Evolutionary conservation across 2,113 vertebrate genomes (phyloP), one percentile per base, ranked within the genome.

Genomic region (Phalacrocorax aristotelis): DNA sequence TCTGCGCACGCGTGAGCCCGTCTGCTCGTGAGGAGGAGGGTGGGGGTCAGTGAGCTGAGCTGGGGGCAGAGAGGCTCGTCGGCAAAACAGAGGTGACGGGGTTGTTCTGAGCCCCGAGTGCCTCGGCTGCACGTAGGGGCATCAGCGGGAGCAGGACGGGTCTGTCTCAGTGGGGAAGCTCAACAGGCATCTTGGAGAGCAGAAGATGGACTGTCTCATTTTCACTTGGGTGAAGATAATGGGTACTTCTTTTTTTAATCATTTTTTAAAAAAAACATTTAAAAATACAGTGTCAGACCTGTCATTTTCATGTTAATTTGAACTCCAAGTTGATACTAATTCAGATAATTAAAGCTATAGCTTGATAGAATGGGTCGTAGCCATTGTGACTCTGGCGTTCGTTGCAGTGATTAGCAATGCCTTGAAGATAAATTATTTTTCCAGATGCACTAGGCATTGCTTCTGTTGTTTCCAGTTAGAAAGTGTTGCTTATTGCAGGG

Each of bases 351-450:
- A 61, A 78, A 70, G 20, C 36, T 87, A 3, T 55, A 30, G 49
- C 55, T 77, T 87, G 78, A 66, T 57, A 58, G 69, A 90, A 75
- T 54, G 51, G 55, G 25, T 74, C 55, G 93, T 78, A 81, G 18
- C 42, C 30, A 5, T 74, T 90, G 65, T 54, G 83, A 88, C 78
- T 89, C 76, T 51, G 58, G 58, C n/a, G 44, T 66, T 87, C 2
- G 0, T 74, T 87, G 88, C 74, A 82, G 23, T 78, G 55, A 87
- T 82, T 81, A 82, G 46, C 61, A 75, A 25, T 82, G 71, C 46
- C 86, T 87, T 57, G 54, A 87, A 95, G 79, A 92, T 29, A 84
- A 61, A 81, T 75, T 70, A 25, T 32, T n/a, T 95, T 89, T 93
- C 85, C 65, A 49, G 51, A 70, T 84, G 40, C 2, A 1, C 60